Evolutionary conservation across 2,888 invertebrate species (phyloP), one percentile per base, ranked within the genome.

Genomic region (Pyrgus malvae): DNA sequence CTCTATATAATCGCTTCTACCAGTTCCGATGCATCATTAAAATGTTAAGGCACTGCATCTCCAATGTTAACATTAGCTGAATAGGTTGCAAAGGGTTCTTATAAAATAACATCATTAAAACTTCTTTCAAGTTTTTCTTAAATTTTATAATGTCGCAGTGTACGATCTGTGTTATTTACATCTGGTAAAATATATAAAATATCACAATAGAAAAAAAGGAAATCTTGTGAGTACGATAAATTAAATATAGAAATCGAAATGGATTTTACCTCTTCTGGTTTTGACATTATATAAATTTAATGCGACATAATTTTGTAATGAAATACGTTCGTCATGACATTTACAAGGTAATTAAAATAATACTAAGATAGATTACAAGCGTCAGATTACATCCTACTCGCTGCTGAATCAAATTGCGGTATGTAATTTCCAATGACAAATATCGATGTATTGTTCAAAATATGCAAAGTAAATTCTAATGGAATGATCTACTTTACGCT

Each of bases 11-110:
- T 38, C 3, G 38, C 29, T 38, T 45, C 31, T 23, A 57, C 83
- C 79, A 81, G 82, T 83, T 80, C 69, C 62, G 69, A 71, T 68
- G 72, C 76, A 78, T 80, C 79, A 76, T 83, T 82, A 83, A 67
- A 67, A 68, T 66, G n/a, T 21, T 4, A 31, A n/a, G n/a, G 12
- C 12, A 31, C 11, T 12, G 9, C 1, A 14, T 16, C 33, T 33
- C 16, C 14, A 8, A 4, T 41, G 23, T 35, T 7, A 16, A 37
- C 37, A 1, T 8, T 17, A 17, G 11, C 8, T 16, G 35, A 16
- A 35, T 35, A 12, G 9, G n/a, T n/a, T n/a, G n/a, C n/a, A n/a
- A n/a, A n/a, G n/a, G n/a, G n/a, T n/a, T n/a, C n/a, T n/a, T 23
- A 3, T 23, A 4, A 6, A 23, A 4, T 23, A 23, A 64, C 70